These are phyloP conservation scores for Sterna hirundo DNA, from an alignment of 2,113 vertebrate genomes.

Conservation along the genomic window DNA sequence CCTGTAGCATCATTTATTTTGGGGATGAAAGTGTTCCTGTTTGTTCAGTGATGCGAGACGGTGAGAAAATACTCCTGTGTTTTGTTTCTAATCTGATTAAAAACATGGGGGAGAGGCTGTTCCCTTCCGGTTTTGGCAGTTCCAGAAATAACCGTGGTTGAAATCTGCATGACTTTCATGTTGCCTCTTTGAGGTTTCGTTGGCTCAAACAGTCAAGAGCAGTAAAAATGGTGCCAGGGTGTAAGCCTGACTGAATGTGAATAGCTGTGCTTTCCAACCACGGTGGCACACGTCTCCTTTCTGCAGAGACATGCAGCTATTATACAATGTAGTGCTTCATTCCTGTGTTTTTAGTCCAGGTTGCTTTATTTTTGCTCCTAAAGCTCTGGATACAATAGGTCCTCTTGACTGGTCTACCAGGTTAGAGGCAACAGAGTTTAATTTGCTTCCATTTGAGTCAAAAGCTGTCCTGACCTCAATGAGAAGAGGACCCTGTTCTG, in stretches of 20 bases:
- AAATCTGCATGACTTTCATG: not conserved
- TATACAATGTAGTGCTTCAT: not conserved
- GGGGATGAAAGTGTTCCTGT: not conserved
- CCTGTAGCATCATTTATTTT: not conserved
- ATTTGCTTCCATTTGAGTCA: not conserved
- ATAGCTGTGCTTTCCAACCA: not conserved
- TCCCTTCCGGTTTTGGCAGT: not conserved
- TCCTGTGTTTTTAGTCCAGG: not conserved
- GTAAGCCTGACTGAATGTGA: not conserved
- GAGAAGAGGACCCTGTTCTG: not conserved
- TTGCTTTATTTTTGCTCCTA: not conserved
- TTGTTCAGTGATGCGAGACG: accelerated
- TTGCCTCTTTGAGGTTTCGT: not conserved
- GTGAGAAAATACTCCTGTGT: not conserved
- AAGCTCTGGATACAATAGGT: not conserved
- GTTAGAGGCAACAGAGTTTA: not conserved
- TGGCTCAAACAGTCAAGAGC: not conserved
- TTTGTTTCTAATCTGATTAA: not conserved
- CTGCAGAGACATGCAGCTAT: not conserved
- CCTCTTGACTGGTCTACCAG: not conserved
- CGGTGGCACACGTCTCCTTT: not conserved
- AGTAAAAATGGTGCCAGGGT: not conserved
- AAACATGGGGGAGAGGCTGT: not conserved
- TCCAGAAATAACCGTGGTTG: not conserved
- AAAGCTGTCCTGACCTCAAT: not conserved